Evolutionary conservation across 1,140 invertebrate genomes (phyloP), one percentile per base, ranked within the genome.

Genomic region (Drosophila ananassae): DNA sequence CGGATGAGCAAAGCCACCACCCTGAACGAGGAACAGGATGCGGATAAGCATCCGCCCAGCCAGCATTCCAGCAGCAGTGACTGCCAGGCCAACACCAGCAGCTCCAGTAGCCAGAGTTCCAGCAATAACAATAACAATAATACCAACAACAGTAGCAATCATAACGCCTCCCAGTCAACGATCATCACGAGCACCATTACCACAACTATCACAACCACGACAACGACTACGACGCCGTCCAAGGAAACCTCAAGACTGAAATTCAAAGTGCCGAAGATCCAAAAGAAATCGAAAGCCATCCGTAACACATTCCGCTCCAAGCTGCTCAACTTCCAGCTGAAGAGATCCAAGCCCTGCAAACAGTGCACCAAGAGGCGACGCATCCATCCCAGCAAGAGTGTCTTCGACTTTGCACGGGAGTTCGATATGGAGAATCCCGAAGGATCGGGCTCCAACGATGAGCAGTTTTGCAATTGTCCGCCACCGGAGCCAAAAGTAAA

Each of bases 221-320:
- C 76, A 54, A 63, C 75, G 28, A 56, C 71, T 13, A 68, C 71
- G 51, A 89, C 75, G 68, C 89, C 89, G 84, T 89, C 89, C 89
- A 91, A 90, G 69, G 89, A 89, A 59, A 72, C 62, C 44, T 83
- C 90, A 76, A 91, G 84, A 81, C 87, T 90, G 75, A 90, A 90
- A 77, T 84, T 90, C n/a, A 91, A 91, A 76, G 90, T 91, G 78
- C 84, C 90, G 60, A 91, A 91, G 50, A 90, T 91, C 53, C 82
- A 90, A 52, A 91, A 91, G 72, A 90, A 91, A 74, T 91, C 90
- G 2, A 91, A 91, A 78, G 87, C 89, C 47, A 90, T 91, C 37
- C 82, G 89, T 17, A 84, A 91, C 21, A 91, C 90, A 81, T 91
- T 91, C 78, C 90, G 90, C 25, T 66, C 77, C 59, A 91, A 91